Conservation (phyloP, 2,888 invertebrate species). For the Conus canariensis region DNA sequence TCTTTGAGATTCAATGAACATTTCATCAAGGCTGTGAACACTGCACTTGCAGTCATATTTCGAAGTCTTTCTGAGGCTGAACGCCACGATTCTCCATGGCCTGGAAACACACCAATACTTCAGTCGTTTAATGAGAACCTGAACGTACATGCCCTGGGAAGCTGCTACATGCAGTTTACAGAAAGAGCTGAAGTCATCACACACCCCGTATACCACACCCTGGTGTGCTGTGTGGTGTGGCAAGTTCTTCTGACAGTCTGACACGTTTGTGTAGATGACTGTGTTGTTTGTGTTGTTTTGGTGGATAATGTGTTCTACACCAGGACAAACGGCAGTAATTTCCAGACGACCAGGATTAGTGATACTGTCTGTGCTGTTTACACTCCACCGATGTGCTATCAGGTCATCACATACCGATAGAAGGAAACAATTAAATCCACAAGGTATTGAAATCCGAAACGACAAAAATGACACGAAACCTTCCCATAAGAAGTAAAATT, state of each 20-base stretch:
- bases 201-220: not conserved
- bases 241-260: not conserved
- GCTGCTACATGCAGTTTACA: not conserved
- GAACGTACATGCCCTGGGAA: not conserved
- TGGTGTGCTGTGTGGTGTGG: not conserved
- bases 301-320: not conserved
- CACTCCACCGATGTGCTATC: conserved; percentile 3
- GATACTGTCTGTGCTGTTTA: not conserved
- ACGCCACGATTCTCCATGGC: not conserved
- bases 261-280: not conserved
- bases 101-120: not conserved
- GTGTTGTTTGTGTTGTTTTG: not conserved
- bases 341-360: not conserved
- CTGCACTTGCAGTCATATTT: not conserved
- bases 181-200: not conserved
- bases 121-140: not conserved
- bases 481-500: no score
- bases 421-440: not conserved
- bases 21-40: not conserved
- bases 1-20: not conserved
- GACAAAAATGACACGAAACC: no score
- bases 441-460: not conserved
- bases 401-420: not conserved
- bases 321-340: not conserved
- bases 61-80: not conserved